These are phyloP conservation scores for Cremastinae sp. DNA, from an alignment of 2,888 invertebrate genomes.

Conservation along the genomic window DNA sequence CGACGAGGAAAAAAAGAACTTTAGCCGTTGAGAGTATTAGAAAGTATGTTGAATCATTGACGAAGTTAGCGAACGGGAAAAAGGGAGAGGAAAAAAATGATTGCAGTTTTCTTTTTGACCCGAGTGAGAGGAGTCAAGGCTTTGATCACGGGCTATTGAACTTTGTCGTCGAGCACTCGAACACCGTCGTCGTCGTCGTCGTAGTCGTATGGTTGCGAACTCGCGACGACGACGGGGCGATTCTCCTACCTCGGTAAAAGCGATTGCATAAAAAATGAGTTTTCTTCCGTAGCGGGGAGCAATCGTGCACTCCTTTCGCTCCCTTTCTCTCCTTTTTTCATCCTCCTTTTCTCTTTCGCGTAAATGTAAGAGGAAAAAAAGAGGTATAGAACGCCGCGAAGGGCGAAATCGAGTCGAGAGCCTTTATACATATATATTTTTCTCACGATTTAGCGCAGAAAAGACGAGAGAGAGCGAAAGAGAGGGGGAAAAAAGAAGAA, in stretches of 20 bases:
- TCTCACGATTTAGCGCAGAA: constrained; percentile 47
- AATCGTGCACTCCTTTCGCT: constrained; percentile 38
- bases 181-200: constrained; percentile 18
- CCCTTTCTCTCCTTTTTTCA: constrained; percentile 1
- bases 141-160: constrained; percentile 52
- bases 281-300: constrained; percentile 48
- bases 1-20: too few species aligned
- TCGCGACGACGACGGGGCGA: not conserved
- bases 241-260: constrained; percentile 30
- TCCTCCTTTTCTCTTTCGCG: not conserved
- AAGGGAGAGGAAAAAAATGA: constrained; percentile 15
- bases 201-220: not conserved
- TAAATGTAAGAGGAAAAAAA: not conserved
- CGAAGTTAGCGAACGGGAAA: not conserved
- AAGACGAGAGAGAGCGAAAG: too few species aligned
- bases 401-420: constrained; percentile 11
- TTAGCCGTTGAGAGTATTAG: too few species aligned
- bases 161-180: constrained; percentile 46
- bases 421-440: constrained; percentile 27
- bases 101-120: constrained; percentile 6
- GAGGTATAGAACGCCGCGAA: constrained; percentile 12
- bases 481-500: not conserved
- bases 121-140: constrained; percentile 12
- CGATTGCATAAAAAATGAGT: constrained; percentile 60
- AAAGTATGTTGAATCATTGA: too few species aligned